Base-by-base conservation (phyloP, 2,113 vertebrate genomes). In the Rhinolophus sinicus region DNA sequence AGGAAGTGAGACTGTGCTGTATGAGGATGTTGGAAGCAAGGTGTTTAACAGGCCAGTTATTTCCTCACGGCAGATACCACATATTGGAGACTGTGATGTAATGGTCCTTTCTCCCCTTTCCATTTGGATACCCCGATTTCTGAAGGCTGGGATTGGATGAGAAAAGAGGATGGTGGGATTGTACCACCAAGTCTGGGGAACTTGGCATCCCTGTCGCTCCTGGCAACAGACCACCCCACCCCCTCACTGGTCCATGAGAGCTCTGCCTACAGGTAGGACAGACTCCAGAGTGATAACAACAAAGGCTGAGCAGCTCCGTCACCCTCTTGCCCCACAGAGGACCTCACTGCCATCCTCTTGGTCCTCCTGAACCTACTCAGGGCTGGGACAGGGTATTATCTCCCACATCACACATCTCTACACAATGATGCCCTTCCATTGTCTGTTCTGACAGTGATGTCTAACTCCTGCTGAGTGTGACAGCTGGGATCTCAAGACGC, bases 11-110 rank as follows among this genome's bases (percentile, higher is more conserved):
- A 19, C 14, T 3, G 19, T 52, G 62, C 6, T 15, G 4, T 2
- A 18, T 0, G 1, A 44, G 15, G 24, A 62, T 13, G 5, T 28
- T 2, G 22, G 26, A 65, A 18, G 15, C 33, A 11, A 0, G 11
- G 62, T 21, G 15, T 58, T 70, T 21, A 58, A 9, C 0, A 35
- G n/a, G 14, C 28, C 22, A 5, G 47, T 26, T 80, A 2, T 4
- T 24, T 89, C 62, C 58, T 89, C 82, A n/a, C 0, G 28, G 62
- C 33, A 35, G 82, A 47, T 8, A 28, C 33, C 35, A 38, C 60
- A 64, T 1, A 13, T 0, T 14, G 47, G 69, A 78, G 70, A 67
- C 64, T 33, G 26, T 47, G n/a, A n/a, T 50, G 47, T 54, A 18
- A 4, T 4, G 6, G 30, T 76, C 47, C 44, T 70, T 56, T 52